Evolutionary conservation across 2,797 vertebrate genomes (phyloP).

Genomic region (Poeciliopsis presidionis): DNA sequence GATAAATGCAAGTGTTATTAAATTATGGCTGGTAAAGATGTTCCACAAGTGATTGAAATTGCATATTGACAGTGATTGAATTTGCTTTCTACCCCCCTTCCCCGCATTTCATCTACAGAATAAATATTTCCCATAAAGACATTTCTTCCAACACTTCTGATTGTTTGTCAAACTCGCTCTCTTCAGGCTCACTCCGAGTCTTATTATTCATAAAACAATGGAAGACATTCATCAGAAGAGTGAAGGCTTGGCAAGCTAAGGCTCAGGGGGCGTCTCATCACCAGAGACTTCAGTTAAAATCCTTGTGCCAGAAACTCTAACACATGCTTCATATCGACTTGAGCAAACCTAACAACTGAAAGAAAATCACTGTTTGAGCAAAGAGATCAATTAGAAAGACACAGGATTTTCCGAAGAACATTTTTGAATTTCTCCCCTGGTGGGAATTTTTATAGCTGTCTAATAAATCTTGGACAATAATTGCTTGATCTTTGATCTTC

Average conservation of each 20-base stretch:
- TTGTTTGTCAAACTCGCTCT: conserved; percentile 35
- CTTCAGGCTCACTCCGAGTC: conserved; percentile 39
- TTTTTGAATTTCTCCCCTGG: conserved; percentile 47
- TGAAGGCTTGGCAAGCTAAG: conserved; percentile 50
- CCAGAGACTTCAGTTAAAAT: conserved; percentile 45
- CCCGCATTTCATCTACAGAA: not conserved
- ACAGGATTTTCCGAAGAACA: conserved; percentile 29
- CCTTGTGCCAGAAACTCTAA: conserved; percentile 32
- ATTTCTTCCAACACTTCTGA: conserved; percentile 14
- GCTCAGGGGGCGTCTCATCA: conserved; percentile 44
- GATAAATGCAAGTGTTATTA: not conserved
- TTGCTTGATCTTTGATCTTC: conserved; percentile 62
- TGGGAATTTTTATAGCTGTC: conserved; percentile 51
- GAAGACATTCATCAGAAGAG: conserved; percentile 58
- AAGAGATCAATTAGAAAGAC: conserved; percentile 60
- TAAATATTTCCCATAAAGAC: not conserved
- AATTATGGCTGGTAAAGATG: not conserved
- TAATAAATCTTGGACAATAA: conserved; percentile 57
- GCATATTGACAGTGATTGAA: not conserved
- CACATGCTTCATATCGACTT: conserved; percentile 49
- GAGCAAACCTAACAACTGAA: conserved; percentile 50
- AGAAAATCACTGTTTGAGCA: conserved; percentile 45
- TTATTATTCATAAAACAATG: conserved; percentile 66
- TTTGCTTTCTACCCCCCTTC: not conserved
- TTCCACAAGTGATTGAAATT: conserved; percentile 1